Conservation (phyloP, 2,113 vertebrate genomes). For the Prionailurus viverrinus region DNA sequence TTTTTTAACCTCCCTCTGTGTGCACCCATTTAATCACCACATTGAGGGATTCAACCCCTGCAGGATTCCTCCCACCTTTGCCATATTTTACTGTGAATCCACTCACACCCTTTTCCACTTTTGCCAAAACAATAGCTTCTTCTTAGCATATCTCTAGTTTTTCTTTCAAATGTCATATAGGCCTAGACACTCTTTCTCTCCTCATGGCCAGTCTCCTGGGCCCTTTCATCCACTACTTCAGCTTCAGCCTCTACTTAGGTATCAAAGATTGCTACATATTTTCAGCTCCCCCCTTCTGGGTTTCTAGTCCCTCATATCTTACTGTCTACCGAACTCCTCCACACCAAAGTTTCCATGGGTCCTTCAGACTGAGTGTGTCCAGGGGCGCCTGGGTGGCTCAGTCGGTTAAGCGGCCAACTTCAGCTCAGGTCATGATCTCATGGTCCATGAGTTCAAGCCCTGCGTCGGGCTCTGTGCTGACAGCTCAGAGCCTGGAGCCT, state of each 20-base stretch:
- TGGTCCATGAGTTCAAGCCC: no score
- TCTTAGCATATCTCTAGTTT: neutral
- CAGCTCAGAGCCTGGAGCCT: no score
- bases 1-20: neutral
- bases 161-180: neutral
- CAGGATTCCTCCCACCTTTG: neutral
- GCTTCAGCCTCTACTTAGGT: neutral
- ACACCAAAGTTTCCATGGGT: neutral
- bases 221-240: neutral
- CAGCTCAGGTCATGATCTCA: no score
- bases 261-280: neutral
- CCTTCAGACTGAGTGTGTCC: neutral
- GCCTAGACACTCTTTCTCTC: neutral
- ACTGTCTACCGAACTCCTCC: neutral
- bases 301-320: neutral
- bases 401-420: no score
- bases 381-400: no score
- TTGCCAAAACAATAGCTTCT: neutral
- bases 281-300: neutral
- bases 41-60: neutral
- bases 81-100: neutral
- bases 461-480: no score
- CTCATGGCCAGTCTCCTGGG: neutral
- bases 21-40: neutral
- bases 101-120: neutral